Evolutionary conservation across 2,888 invertebrate genomes (phyloP).

Genomic region (Hartigia nigra): DNA sequence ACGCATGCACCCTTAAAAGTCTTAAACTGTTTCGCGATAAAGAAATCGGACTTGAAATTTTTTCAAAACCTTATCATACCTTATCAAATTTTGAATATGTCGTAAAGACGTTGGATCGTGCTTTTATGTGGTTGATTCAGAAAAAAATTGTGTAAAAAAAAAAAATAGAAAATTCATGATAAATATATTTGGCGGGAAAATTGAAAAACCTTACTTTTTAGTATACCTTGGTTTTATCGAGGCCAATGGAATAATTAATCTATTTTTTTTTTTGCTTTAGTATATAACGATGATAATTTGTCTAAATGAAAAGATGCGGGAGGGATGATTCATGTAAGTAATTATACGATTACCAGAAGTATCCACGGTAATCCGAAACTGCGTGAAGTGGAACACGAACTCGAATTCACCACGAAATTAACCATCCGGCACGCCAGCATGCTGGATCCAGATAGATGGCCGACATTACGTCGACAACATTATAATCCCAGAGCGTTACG

Average conservation of each 20-base stretch:
- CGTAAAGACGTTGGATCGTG: too few species aligned
- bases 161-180: too few species aligned
- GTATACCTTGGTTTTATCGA: too few species aligned
- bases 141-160: too few species aligned
- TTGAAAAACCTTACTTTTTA: background rate
- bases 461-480: conserved; percentile 46
- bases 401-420: conserved; percentile 43
- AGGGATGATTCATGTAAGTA: background rate
- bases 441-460: conserved; percentile 49
- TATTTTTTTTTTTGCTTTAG: too few species aligned
- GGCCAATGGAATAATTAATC: too few species aligned
- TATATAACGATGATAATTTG: background rate
- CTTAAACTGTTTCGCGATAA: background rate
- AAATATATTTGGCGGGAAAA: background rate
- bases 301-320: background rate
- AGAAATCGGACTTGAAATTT: conserved; percentile 7
- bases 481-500: conserved; percentile 41
- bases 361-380: background rate
- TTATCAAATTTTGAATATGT: too few species aligned
- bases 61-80: too few species aligned
- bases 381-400: background rate
- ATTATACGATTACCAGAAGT: background rate
- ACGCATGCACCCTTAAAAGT: background rate
- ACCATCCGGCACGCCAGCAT: conserved; percentile 23
- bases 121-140: too few species aligned